Base-by-base conservation (phyloP, 2,797 vertebrate genomes). In the Borostomias antarcticus region DNA sequence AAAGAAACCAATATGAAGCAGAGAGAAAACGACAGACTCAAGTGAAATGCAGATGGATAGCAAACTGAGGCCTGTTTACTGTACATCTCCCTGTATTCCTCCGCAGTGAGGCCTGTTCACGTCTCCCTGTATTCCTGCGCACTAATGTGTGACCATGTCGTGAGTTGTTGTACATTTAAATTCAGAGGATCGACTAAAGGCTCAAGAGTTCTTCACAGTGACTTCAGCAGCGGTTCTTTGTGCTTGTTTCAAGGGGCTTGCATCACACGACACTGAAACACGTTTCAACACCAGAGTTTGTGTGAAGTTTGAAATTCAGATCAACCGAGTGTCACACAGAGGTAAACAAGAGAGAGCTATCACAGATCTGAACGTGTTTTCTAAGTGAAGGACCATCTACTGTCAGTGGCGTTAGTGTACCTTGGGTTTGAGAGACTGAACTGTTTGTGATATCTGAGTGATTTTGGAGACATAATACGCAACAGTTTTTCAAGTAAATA, bases 161-260 rank as follows among this genome's bases (percentile, higher is more conserved):
- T 69, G 82, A 75, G 83, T 76, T 53, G n/a, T n/a, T n/a, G n/a
- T n/a, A n/a, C n/a, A n/a, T n/a, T n/a, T n/a, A n/a, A 21, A 62
- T 71, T 48, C 73, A 54, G 76, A 82, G 79, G 82, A 78, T 56
- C 68, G 73, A 7, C 19, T 17, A 40, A 21, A 58, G 81, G 78
- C 79, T 84, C 73, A 71, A 76, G 77, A 80, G 84, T 90, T 86
- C 85, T 89, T 93, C 89, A 90, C 92, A 91, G 89, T 89, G 88
- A 85, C 79, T 75, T 87, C 76, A 86, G 87, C 82, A 90, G 89
- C 88, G 87, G 87, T 85, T 90, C 76, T 83, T 92, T 93, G 91
- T 92, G 91, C 91, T 93, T 88, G 78, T 83, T 87, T 69, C 69
- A 77, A 73, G 65, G 78, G 79, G 77, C 66, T 75, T 74, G 79